Percentiles rank a stretch among this genome's conserved stretches.
phyloP scores from a whole-genome alignment of 2,797 vertebrate species.

The Mormyrops attenuatus region DNA sequence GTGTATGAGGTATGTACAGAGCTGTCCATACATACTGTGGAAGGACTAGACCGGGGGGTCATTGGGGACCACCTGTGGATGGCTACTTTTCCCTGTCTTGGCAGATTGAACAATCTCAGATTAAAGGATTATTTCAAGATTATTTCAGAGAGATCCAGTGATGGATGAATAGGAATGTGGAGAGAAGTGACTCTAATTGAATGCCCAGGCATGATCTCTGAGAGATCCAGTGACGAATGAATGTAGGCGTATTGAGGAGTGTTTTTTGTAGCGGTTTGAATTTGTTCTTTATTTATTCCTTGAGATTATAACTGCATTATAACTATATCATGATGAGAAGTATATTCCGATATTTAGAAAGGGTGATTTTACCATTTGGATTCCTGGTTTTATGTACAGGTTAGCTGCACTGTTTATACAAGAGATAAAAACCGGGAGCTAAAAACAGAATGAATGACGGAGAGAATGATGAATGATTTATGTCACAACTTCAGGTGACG shows the following conservation, averaged over 20 bases:
- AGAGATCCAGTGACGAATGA: not conserved
- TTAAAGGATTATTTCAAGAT: not conserved
- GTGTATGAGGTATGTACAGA: not conserved
- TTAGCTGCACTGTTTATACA: not conserved
- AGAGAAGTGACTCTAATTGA: not conserved
- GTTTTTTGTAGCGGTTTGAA: not conserved
- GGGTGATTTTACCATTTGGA: not conserved
- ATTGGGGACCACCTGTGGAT: not conserved
- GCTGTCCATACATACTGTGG: not conserved
- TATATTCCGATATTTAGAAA: not conserved
- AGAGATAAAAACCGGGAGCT: not conserved
- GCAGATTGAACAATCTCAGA: not conserved
- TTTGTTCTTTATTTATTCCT: not conserved
- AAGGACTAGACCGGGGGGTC: not conserved
- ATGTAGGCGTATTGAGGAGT: not conserved
- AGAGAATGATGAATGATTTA: constrained; percentile 11
- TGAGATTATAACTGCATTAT: not conserved
- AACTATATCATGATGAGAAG: not conserved
- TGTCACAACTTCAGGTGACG: constrained; percentile 6
- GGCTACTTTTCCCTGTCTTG: not conserved
- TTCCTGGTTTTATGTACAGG: not conserved
- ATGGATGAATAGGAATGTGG: not conserved
- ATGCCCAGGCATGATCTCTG: not conserved
- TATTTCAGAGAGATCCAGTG: not conserved
- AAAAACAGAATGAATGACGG: not conserved